Percentiles rank a stretch among this genome's conserved stretches.
phyloP scores from a whole-genome alignment of 2,888 invertebrate genomes.

The Pollenia amentaria region DNA sequence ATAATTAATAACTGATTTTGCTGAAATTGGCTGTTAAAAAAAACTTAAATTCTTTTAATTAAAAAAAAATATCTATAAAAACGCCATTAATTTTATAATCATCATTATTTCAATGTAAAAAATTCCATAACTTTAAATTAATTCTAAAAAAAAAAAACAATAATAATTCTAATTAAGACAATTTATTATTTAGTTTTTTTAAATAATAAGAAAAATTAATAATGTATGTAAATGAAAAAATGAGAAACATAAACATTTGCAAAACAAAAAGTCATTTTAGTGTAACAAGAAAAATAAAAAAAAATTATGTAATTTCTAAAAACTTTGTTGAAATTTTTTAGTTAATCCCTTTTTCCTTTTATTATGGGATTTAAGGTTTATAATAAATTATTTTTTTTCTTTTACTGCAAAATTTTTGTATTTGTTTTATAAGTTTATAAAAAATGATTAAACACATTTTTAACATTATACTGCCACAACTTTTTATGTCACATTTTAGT shows the following conservation, averaged over 20 bases:
- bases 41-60: constrained; percentile 20
- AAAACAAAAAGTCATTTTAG: constrained; percentile 62
- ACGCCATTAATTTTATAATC: constrained; percentile 73
- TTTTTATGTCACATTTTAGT: constrained; percentile 62
- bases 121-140: constrained; percentile 65
- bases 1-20: too few relatives aligned
- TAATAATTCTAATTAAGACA: constrained; percentile 13
- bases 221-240: neutral
- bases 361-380: constrained; percentile 40
- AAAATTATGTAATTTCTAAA: constrained; percentile 10
- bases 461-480: constrained; percentile 62
- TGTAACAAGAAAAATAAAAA: constrained; percentile 24
- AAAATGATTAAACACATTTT: neutral
- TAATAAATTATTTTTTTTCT: neutral
- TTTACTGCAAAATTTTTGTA: constrained; percentile 19
- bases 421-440: constrained; percentile 19
- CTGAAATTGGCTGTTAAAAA: neutral
- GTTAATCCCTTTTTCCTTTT: constrained; percentile 25
- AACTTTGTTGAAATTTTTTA: neutral
- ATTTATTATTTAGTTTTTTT: constrained; percentile 14
- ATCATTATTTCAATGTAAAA: constrained; percentile 72
- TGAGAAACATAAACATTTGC: constrained; percentile 35
- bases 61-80: constrained; percentile 53
- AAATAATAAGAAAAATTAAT: constrained; percentile 29
- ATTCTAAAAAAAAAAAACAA: constrained; percentile 31